These are phyloP conservation scores for Ispidina picta DNA, from an alignment of 2,797 vertebrate genomes.

Conservation along the genomic window DNA sequence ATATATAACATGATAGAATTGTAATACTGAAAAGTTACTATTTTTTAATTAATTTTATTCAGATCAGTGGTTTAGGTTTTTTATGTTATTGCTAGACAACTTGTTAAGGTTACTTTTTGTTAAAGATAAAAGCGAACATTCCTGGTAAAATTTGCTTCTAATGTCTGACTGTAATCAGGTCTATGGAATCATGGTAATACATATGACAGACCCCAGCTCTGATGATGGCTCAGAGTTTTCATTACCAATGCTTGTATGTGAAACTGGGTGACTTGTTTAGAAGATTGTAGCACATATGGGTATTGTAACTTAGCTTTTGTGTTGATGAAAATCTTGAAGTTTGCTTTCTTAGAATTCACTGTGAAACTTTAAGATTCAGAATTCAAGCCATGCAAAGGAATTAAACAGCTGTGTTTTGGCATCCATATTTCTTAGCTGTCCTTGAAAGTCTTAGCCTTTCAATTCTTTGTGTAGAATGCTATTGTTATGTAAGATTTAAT, in stretches of 20 bases:
- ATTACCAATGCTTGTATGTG: not conserved
- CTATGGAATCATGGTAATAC: not conserved
- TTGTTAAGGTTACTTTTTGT: not conserved
- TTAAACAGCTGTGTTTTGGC: not conserved
- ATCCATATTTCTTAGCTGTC: not conserved
- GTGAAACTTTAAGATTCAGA: not conserved
- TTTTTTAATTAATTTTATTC: not conserved
- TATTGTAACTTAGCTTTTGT: not conserved
- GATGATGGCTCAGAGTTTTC: not conserved
- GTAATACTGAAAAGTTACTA: not conserved
- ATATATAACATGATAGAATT: not conserved
- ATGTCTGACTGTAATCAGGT: not conserved
- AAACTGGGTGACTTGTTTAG: not conserved
- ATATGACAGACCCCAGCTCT: not conserved
- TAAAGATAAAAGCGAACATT: not conserved
- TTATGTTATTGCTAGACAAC: not conserved
- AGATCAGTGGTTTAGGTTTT: not conserved
- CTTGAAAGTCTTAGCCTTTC: not conserved
- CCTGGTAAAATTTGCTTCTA: not conserved
- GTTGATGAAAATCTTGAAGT: not conserved
- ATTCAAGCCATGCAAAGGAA: not conserved
- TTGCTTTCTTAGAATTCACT: not conserved
- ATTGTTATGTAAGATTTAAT: not conserved
- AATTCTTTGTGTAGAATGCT: not conserved
- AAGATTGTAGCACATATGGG: rapidly evolving